Conservation (phyloP, 2,797 vertebrate species). For the Coccyzus lansbergi region DNA sequence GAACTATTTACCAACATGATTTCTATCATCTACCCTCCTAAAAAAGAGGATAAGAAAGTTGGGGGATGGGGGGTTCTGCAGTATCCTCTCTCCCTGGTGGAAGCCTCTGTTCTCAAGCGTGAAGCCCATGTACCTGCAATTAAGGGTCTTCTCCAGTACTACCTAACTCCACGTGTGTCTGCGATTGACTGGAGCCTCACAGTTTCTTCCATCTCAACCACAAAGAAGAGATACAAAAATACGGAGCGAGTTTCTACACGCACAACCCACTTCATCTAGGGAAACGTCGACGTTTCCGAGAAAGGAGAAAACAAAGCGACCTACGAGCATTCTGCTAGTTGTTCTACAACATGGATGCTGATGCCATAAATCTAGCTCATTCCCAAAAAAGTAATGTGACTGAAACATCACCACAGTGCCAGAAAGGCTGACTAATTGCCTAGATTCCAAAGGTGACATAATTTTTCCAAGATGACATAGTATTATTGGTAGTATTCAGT, state of each 20-base stretch:
- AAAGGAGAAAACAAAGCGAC: conserved; percentile 1
- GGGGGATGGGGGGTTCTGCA: background rate
- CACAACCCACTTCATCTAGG: background rate
- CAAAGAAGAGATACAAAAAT: background rate
- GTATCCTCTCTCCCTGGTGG: conserved; percentile 5
- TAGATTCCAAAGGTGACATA: conserved; percentile 2
- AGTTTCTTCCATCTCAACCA: background rate
- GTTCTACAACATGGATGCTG: conserved; percentile 28
- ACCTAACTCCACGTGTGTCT: background rate
- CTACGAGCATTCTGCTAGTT: background rate
- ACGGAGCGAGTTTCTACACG: background rate
- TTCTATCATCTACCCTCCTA: background rate
- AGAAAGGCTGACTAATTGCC: conserved; percentile 31
- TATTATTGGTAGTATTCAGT: background rate
- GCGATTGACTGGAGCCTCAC: background rate
- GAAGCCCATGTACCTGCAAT: background rate
- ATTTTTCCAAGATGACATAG: conserved; percentile 19
- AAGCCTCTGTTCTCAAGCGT: conserved; percentile 2
- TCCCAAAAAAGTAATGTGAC: conserved; percentile 18
- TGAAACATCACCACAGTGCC: conserved; percentile 3
- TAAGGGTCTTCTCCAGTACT: background rate
- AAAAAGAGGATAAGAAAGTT: background rate
- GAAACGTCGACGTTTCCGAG: background rate
- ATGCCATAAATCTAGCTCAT: background rate
- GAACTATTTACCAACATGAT: background rate